Percentiles rank a stretch among this genome's conserved stretches.
Evolutionary conservation across 2,888 invertebrate species (phyloP).

Genomic region (Carpatolechia fugitivella): DNA sequence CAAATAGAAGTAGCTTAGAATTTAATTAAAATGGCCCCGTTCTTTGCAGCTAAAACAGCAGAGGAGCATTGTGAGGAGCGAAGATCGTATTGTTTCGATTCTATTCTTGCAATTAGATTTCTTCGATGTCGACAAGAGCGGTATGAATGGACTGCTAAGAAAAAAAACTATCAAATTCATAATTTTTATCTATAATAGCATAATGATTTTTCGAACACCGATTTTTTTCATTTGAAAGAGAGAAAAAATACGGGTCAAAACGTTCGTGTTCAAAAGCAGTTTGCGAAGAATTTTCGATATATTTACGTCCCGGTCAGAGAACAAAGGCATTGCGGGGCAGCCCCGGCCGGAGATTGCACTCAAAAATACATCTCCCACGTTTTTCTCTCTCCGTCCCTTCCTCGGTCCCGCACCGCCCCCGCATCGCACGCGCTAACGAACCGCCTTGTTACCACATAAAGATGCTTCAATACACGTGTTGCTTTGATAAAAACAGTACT

Average conservation of each 20-base stretch:
- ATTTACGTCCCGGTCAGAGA: conserved; percentile 14
- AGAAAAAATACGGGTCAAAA: background rate
- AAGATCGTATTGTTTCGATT: too few species aligned
- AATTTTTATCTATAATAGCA: too few species aligned
- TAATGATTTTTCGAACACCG: too few species aligned
- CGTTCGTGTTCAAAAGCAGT: conserved; percentile 5
- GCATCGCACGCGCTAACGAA: background rate
- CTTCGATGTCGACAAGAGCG: too few species aligned
- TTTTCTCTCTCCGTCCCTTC: background rate
- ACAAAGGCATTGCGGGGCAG: conserved; percentile 7
- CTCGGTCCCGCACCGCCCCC: background rate
- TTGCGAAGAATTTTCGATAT: conserved; percentile 11
- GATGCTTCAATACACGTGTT: background rate
- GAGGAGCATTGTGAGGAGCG: too few species aligned
- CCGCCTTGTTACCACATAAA: background rate
- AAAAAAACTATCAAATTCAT: too few species aligned
- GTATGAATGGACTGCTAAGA: too few species aligned
- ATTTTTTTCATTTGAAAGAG: too few species aligned
- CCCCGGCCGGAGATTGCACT: conserved; percentile 36
- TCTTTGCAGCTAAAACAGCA: background rate
- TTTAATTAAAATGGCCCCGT: conserved; percentile 3
- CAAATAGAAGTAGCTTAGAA: background rate
- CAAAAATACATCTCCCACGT: conserved; percentile 31
- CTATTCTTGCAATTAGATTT: too few species aligned
- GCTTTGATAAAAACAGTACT: background rate